These are phyloP conservation scores for Carassius gibelio DNA, from an alignment of 2,113 vertebrate genomes.

Conservation along the genomic window DNA sequence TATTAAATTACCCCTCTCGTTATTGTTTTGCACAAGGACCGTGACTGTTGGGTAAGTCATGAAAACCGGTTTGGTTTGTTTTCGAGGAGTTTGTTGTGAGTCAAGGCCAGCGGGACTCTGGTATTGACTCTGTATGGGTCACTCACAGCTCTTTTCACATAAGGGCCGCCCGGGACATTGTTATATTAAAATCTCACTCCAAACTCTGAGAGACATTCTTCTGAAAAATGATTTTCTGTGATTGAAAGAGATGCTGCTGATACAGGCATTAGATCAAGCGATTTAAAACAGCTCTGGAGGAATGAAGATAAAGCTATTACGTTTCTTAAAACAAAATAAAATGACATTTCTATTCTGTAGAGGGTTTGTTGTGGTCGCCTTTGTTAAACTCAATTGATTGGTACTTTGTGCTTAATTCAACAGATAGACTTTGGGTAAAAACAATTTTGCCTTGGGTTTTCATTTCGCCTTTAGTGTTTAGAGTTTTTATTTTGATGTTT, in stretches of 20 bases:
- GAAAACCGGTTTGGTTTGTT: neutral
- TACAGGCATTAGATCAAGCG: neutral
- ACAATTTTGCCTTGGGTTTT: neutral
- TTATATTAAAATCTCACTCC: slow-evolving; percentile 21
- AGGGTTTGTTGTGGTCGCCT: neutral
- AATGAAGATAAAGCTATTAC: neutral
- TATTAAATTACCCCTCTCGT: slow-evolving; percentile 1
- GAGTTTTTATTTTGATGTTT: neutral
- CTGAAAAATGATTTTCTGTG: neutral
- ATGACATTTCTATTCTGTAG: neutral
- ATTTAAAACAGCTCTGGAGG: slow-evolving; percentile 2
- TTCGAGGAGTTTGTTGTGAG: neutral
- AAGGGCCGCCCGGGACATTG: neutral
- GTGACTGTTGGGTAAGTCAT: slow-evolving; percentile 11
- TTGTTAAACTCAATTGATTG: neutral
- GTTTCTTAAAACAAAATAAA: neutral
- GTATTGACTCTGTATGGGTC: slow-evolving; percentile 13
- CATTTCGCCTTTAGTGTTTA: neutral
- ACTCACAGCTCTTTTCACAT: neutral
- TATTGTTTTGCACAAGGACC: neutral
- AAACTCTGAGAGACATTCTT: neutral
- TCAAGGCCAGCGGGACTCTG: neutral
- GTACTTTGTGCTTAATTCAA: neutral
- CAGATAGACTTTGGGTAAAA: neutral
- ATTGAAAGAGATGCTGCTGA: neutral